phyloP scores from a whole-genome alignment of 2,888 invertebrate species.

The Drosophila subsilvestris region DNA sequence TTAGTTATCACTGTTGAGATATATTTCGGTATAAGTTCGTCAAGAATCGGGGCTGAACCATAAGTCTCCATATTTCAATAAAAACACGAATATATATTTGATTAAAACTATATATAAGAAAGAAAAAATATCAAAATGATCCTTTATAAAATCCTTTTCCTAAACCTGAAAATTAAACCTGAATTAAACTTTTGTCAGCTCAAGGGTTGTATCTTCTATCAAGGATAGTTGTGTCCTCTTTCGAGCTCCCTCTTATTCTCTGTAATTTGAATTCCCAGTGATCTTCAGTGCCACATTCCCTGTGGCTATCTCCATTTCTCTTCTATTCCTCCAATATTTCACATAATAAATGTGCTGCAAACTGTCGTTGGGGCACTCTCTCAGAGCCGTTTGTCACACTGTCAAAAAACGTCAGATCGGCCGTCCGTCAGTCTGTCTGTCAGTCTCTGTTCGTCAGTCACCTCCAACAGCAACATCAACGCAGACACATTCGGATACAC shows the following conservation, averaged over 20 bases:
- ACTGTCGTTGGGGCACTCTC: conserved; percentile 52
- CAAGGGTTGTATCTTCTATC: not conserved
- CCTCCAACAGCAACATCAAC: conserved; percentile 58
- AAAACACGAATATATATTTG: too few species aligned
- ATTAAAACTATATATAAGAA: too few species aligned
- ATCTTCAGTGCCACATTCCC: not conserved
- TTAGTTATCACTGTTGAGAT: too few species aligned
- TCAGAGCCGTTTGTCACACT: conserved; percentile 68
- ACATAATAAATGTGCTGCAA: conserved; percentile 39
- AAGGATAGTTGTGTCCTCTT: not conserved
- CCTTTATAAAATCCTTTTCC: too few species aligned
- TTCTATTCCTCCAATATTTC: not conserved
- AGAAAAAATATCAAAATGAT: too few species aligned
- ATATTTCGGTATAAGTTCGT: too few species aligned
- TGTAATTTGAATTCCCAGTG: not conserved
- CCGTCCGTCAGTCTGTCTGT: conserved; percentile 36
- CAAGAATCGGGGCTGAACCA: too few species aligned
- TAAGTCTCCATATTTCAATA: too few species aligned
- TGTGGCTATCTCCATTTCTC: not conserved
- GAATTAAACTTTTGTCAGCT: too few species aligned
- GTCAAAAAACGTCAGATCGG: conserved; percentile 52
- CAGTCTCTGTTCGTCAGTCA: conserved; percentile 61
- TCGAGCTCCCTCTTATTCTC: not conserved
- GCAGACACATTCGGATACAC: conserved; percentile 55
- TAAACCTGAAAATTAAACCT: not conserved